Conservation (phyloP, 2,113 vertebrate species). For the Scopus umbretta region DNA sequence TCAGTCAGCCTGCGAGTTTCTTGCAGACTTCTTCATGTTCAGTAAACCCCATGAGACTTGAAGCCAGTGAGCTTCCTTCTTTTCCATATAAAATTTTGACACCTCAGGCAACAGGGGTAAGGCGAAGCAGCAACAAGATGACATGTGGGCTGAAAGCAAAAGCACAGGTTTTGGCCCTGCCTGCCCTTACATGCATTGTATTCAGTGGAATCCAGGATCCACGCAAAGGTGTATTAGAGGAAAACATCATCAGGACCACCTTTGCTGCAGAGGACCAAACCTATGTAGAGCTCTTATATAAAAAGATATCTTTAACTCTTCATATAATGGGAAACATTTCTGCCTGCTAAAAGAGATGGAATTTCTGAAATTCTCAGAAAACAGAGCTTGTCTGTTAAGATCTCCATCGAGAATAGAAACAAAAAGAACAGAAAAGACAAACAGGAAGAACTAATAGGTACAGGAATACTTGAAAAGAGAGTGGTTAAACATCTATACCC, state of each 20-base stretch:
- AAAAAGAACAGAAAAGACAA: neutral
- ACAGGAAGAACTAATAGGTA: conserved; percentile 20
- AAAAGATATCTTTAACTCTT: neutral
- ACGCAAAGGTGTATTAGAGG: neutral
- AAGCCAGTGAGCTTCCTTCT: neutral
- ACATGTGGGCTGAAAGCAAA: neutral
- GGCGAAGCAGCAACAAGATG: neutral
- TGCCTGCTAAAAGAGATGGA: neutral
- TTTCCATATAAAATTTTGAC: neutral
- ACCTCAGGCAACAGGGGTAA: neutral
- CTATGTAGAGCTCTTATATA: neutral
- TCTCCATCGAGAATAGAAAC: neutral
- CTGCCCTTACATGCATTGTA: neutral
- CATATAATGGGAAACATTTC: neutral
- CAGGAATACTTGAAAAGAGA: neutral
- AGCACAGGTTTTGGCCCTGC: neutral
- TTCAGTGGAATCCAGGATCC: neutral
- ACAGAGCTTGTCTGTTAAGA: neutral
- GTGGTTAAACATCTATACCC: neutral
- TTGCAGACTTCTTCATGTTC: neutral
- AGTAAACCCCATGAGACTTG: neutral
- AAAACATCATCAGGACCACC: neutral
- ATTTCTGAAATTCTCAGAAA: neutral
- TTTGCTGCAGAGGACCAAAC: neutral
- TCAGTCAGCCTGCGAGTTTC: neutral